Base-by-base conservation (phyloP, 2,888 invertebrate species). In the Gonocerus acuteangulatus region DNA sequence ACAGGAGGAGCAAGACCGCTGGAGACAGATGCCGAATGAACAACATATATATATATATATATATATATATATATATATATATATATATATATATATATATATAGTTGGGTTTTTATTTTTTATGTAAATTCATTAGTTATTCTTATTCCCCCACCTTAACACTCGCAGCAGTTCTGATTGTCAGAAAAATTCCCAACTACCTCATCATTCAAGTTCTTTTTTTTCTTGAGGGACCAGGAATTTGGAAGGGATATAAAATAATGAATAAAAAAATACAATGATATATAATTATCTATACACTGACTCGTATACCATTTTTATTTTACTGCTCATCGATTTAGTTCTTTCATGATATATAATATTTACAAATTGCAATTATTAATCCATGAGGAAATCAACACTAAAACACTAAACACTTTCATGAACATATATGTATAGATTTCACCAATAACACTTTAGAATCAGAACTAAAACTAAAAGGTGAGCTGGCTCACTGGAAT, bases 271-370 rank as follows among this genome's bases (percentile, higher is more conserved):
- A 63, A 63, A 63, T 63, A 63, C 63, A 61, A 61, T 63, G 47
- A 59, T 63, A 60, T 64, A 61, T 64, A 64, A 64, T 65, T 60
- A 42, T 56, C 65, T 65, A 65, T 65, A 65, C 65, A 65, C 65
- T 65, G 62, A 65, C 65, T 65, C 62, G 65, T 65, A 65, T 65
- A 65, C 65, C 65, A 65, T 62, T 65, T 65, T 64, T 62, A 62
- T 64, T 62, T 64, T 62, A 54, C 57, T 62, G 11, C 32, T 52
- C 49, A 48, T 51, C 23, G 27, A 32, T 65, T 64, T 58, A 51
- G 32, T 64, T 63, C 60, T 51, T 65, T 62, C 62, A 65, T 63
- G 62, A 64, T 64, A 67, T 63, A 62, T 62, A 58, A 63, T 63
- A 66, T 65, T 63, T 66, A 66, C 66, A 65, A 66, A 59, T 63